Evolutionary conservation across 2,797 vertebrate species (phyloP).

Genomic region (Hapalemur alaotrensis): DNA sequence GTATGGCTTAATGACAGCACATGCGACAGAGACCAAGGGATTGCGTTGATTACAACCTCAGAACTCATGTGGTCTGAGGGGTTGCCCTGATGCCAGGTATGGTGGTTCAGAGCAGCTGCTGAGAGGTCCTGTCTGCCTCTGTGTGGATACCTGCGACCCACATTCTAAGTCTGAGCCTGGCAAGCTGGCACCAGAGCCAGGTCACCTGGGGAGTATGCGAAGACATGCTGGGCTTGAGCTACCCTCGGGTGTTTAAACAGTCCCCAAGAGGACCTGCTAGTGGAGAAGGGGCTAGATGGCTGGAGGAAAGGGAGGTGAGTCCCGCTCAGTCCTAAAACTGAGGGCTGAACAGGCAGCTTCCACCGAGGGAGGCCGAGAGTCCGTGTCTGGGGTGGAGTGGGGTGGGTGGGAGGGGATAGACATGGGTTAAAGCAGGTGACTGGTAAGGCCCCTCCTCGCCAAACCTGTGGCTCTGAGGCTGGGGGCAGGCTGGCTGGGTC

Average conservation of each 20-base stretch:
- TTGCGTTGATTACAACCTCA: background rate
- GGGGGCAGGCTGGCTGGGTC: background rate
- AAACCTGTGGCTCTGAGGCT: background rate
- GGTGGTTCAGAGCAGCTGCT: background rate
- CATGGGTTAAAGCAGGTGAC: background rate
- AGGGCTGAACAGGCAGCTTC: background rate
- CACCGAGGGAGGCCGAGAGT: background rate
- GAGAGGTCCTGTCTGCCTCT: background rate
- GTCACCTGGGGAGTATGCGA: background rate
- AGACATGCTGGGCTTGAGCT: too few species aligned
- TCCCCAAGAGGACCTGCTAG: background rate
- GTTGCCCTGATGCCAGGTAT: background rate
- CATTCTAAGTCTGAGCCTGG: background rate
- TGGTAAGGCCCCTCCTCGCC: background rate
- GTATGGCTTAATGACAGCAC: background rate
- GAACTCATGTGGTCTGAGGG: accelerated
- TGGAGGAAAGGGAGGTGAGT: background rate
- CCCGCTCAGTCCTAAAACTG: background rate
- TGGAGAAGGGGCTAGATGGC: background rate
- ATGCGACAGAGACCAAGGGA: background rate
- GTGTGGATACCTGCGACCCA: background rate
- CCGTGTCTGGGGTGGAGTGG: background rate
- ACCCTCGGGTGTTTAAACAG: background rate
- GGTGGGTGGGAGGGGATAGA: background rate
- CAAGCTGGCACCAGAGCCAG: background rate